phyloP scores from a whole-genome alignment of 2,797 vertebrate genomes.

The Rhincodon typus region DNA sequence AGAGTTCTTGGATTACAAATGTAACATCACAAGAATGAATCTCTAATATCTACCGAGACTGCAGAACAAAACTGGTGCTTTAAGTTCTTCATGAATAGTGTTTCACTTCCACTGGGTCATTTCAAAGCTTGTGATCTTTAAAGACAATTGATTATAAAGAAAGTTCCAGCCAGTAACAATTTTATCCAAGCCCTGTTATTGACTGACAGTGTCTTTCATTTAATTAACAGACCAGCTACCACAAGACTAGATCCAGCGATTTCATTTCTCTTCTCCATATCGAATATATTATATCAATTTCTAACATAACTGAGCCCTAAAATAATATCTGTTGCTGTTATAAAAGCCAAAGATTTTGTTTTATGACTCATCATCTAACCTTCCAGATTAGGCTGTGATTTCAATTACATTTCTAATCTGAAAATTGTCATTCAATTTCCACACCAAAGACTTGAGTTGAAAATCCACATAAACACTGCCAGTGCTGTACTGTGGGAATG shows the following conservation, averaged over 20 bases:
- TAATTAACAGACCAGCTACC: constrained; percentile 16
- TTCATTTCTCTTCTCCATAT: constrained; percentile 10
- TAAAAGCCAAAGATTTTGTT: not conserved
- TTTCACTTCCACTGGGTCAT: not conserved
- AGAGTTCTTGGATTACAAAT: no score
- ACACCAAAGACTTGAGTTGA: not conserved
- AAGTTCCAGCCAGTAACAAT: constrained; percentile 14
- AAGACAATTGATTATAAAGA: constrained; percentile 34
- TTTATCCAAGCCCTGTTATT: constrained; percentile 1
- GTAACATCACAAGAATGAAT: no score
- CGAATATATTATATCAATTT: not conserved
- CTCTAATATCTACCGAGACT: not conserved
- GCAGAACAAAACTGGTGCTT: not conserved
- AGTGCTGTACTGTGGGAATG: not conserved
- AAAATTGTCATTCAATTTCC: not conserved
- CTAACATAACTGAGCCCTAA: not conserved
- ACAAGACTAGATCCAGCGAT: not conserved
- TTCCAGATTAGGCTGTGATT: not conserved
- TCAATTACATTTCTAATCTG: not conserved
- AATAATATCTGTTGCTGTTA: not conserved
- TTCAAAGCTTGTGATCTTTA: not conserved
- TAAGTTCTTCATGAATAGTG: not conserved
- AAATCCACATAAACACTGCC: not conserved
- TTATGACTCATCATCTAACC: not conserved
- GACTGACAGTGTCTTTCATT: constrained; percentile 20